Percentiles rank a stretch among this genome's conserved stretches.
phyloP scores from a whole-genome alignment of 1,140 invertebrate genomes.

The Papilio aristodemus region DNA sequence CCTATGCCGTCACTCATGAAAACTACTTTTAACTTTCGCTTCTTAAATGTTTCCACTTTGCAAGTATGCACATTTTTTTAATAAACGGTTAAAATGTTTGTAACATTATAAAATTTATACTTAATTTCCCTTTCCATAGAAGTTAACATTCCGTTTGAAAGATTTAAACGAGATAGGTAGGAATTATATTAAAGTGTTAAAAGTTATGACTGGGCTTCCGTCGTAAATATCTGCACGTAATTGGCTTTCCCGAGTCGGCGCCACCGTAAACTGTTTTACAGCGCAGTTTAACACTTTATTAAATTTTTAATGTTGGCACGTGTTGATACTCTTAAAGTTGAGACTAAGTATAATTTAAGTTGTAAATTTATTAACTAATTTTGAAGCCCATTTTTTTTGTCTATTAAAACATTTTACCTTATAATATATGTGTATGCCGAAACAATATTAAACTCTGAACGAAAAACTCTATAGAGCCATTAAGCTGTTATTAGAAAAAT shows the following conservation, averaged over 20 bases:
- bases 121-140: slow-evolving; percentile 16
- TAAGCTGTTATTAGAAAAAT: too few relatives aligned
- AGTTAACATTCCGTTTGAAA: slow-evolving; percentile 22
- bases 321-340: slow-evolving; percentile 12
- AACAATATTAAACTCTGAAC: too few relatives aligned
- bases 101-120: slow-evolving; percentile 11
- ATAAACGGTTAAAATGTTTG: not conserved
- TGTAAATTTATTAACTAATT: slow-evolving; percentile 24
- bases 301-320: slow-evolving; percentile 40
- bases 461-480: too few relatives aligned
- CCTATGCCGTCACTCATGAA: too few relatives aligned
- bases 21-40: too few relatives aligned
- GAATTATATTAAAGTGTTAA: slow-evolving; percentile 56
- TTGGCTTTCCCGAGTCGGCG: slow-evolving; percentile 46
- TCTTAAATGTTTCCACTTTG: too few relatives aligned
- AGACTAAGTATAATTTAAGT: slow-evolving; percentile 24
- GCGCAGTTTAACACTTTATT: slow-evolving; percentile 52
- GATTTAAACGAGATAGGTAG: slow-evolving; percentile 29
- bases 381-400: not conserved
- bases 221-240: slow-evolving; percentile 52
- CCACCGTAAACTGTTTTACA: slow-evolving; percentile 52
- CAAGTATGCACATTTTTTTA: too few relatives aligned
- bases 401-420: not conserved
- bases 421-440: too few relatives aligned
- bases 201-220: slow-evolving; percentile 48